Base-by-base conservation (phyloP, 2,797 vertebrate species). In the Mionectes olivaceus region DNA sequence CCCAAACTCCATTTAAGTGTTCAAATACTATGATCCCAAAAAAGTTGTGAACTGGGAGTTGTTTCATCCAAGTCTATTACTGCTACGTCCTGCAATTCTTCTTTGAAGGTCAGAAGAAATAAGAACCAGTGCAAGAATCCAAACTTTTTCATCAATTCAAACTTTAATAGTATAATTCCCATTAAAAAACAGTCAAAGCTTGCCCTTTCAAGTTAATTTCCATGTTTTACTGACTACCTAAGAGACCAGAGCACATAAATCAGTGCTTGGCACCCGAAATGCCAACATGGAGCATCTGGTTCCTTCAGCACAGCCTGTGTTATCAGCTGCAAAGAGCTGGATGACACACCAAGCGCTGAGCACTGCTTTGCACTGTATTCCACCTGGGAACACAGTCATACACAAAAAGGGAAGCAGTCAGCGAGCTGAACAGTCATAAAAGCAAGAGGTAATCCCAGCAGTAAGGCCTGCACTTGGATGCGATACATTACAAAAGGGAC, bases 101-200 rank as follows among this genome's bases (percentile, higher is more conserved):
- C 69, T 91, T 81, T 37, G 63, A 91, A 61, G 15, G 28, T 61
- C 33, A 83, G 30, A 83, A 93, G 81, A 94, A 94, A 75, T 74
- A 89, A 95, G 74, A 87, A 71, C 8, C 69, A 94, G 63, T 2
- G 25, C 13, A 30, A 94, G 79, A 87, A 89, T 65, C 61, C 69
- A 53, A 35, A 50, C n/a, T 28, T 81, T 89, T 92, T 91, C 5
- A 91, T 9, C 52, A 70, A 61, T 89, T 84, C 59, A 75, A 91
- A 83, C 73, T 94, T 94, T 94, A 93, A 94, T 92, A 65, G 49
- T 24, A 33, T 17, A 83, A 47, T 53, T 71, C 39, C 27, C 69
- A 61, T 64, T 33, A 89, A 81, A 47, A 82, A 80, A 43, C 43
- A 68, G 33, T 68, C 60, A 78, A 80, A 78, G 49, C 25, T 47